Base-by-base conservation (phyloP, 2,888 invertebrate genomes). In the Platycheirus rosarum region DNA sequence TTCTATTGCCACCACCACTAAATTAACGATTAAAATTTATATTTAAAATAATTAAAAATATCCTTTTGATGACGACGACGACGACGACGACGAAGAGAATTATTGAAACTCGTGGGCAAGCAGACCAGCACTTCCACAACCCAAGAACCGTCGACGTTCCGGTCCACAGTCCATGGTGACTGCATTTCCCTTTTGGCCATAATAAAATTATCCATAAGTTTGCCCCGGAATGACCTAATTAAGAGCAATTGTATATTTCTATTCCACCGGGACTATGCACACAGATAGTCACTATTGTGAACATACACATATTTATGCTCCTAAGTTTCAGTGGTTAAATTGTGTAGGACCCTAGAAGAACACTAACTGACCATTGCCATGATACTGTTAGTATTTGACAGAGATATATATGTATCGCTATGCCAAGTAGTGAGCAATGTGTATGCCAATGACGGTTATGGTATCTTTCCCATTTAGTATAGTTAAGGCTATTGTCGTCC, bases 171-270 rank as follows among this genome's bases (percentile, higher is more conserved):
- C 23, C 18, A 60, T 53, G 65, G 63, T 44, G 51, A 68, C 49
- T 69, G 75, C 65, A 77, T 37, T 48, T 66, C 46, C 65, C 68
- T 46, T 62, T 68, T 26, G 82, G 68, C 29, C 68, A 73, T 77
- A 69, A 82, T 84, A 78, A 62, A 84, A 84, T 84, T 78, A 74
- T 65, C 79, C 75, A 80, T 74, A 78, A 74, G 75, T 74, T 78
- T 65, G 49, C 37, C 63, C 71, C 69, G 53, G 74, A 84, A 84
- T 84, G 84, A 84, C 84, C 78, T 84, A 73, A 84, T 84, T 84
- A 84, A 66, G 46, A 29, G 51, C 84, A 84, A 77, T 82, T 78
- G 84, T 78, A 65, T 74, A 65, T 78, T 73, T 68, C 71, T 68
- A 82, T 82, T 63, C 77, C 68, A 63, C 57, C 35, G 42, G 77